Evolutionary conservation across 2,113 vertebrate species (phyloP), one percentile per base, ranked within the genome.

Genomic region (Saimiri boliviensis): DNA sequence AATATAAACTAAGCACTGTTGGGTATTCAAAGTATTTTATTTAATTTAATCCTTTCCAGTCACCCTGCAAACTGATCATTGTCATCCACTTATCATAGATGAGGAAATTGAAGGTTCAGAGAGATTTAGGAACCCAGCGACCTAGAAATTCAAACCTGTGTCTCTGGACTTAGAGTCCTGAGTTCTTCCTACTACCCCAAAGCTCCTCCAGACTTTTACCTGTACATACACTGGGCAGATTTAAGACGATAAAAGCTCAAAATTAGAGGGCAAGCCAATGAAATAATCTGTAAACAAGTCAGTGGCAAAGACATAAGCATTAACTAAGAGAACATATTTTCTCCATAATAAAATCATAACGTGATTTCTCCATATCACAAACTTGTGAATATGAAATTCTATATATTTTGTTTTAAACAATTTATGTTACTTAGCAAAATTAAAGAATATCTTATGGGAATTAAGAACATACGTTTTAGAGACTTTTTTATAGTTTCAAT

Each of bases 381-480:
- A 70, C 10, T 35, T 32, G 20, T 80, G 47, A 54, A 42, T 70
- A 80, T 35, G 35, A 95, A 91, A 96, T 40, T 71, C 21, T 91
- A 4, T 63, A 16, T 17, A 56, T 94, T 84, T 94, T 87, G 27
- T 85, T 91, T 95, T 54, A 92, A 93, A 37, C 25, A 90, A 83
- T 37, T 88, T 73, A 76, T 70, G 30, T 47, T 66, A 81, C 23
- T 94, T 45, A 92, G 37, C 71, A 37, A 97, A 80, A 86, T 83
- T 68, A 37, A 91, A 89, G 30, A 86, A 3, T 56, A 52, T 74
- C 13, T 76, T 81, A 37, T 52, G 17, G 23, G 35, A 87, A 85
- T 85, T 76, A 93, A 14, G 27, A 25, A 60, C 5, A 5, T 73
- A 90, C n/a, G 2, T 81, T 90, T 87, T 63, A 70, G 12, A 81